phyloP scores from a whole-genome alignment of 2,797 vertebrate genomes.

The Rhinogobio ventralis region DNA sequence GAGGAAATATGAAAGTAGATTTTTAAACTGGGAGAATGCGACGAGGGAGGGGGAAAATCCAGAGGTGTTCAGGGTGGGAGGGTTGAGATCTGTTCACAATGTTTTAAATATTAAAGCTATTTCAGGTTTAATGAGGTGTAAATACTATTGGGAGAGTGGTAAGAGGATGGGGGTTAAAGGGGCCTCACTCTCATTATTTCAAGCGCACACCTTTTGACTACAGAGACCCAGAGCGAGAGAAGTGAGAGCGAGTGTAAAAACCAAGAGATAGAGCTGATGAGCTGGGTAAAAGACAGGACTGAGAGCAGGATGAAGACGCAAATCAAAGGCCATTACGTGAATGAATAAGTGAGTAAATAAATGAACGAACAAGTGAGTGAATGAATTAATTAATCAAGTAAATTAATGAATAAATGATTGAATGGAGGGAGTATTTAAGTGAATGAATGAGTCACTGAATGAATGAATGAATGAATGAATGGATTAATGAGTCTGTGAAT shows the following conservation, averaged over 20 bases:
- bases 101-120: constrained; percentile 88
- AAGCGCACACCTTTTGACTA: constrained; percentile 81
- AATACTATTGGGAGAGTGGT: constrained; percentile 83
- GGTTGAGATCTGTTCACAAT: constrained; percentile 78
- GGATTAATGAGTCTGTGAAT: background rate
- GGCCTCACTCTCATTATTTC: constrained; percentile 83
- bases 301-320: background rate
- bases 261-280: constrained; percentile 11
- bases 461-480: background rate
- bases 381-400: background rate
- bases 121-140: constrained; percentile 87
- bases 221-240: constrained; percentile 72
- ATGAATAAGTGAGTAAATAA: background rate
- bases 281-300: constrained; percentile 38
- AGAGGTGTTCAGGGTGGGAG: constrained; percentile 67
- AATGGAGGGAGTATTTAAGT: background rate
- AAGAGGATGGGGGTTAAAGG: constrained; percentile 78
- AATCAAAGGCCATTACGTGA: background rate
- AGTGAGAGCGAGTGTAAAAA: constrained; percentile 31
- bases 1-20: constrained; percentile 80
- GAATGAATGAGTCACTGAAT: background rate
- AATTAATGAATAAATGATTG: background rate
- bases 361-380: background rate
- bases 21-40: constrained; percentile 75
- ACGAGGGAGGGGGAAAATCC: constrained; percentile 59